These are phyloP conservation scores for Cyanoderma ruficeps DNA, from an alignment of 2,113 vertebrate species.

Conservation along the genomic window DNA sequence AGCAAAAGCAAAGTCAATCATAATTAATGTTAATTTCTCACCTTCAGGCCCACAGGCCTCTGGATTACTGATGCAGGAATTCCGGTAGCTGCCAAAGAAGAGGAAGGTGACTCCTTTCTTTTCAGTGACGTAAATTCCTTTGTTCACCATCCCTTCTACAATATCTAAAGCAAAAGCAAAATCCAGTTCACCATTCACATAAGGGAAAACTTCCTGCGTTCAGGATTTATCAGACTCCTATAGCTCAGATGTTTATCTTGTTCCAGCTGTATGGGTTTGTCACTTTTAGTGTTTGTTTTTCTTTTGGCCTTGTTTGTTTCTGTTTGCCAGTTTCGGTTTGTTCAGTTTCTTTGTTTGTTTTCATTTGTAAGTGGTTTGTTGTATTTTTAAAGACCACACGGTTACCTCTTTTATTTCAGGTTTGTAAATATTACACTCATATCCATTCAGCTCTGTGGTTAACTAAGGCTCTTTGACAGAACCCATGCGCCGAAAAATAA, in stretches of 20 bases:
- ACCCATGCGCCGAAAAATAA: background rate
- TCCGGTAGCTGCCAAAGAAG: slow-evolving; percentile 83
- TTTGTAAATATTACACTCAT: background rate
- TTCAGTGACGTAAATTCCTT: slow-evolving; percentile 86
- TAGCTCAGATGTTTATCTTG: background rate
- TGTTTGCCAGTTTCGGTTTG: background rate
- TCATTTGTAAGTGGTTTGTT: background rate
- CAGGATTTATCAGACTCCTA: background rate
- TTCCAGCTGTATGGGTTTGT: fast-evolving
- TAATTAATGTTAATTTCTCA: slow-evolving; percentile 54
- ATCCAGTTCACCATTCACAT: background rate
- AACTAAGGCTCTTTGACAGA: background rate
- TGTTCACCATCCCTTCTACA: slow-evolving; percentile 92
- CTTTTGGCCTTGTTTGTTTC: background rate
- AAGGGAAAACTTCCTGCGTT: background rate
- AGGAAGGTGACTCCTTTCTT: slow-evolving; percentile 84
- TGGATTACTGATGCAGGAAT: slow-evolving; percentile 90
- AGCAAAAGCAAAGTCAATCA: background rate
- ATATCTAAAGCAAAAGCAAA: slow-evolving; percentile 79
- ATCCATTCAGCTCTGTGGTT: background rate
- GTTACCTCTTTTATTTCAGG: background rate
- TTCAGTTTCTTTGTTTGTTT: background rate
- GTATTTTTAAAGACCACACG: background rate
- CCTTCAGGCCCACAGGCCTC: slow-evolving; percentile 87
- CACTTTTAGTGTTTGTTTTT: background rate